Evolutionary conservation across 2,797 vertebrate genomes (phyloP), one percentile per base, ranked within the genome.

Genomic region (Squalus acanthias): DNA sequence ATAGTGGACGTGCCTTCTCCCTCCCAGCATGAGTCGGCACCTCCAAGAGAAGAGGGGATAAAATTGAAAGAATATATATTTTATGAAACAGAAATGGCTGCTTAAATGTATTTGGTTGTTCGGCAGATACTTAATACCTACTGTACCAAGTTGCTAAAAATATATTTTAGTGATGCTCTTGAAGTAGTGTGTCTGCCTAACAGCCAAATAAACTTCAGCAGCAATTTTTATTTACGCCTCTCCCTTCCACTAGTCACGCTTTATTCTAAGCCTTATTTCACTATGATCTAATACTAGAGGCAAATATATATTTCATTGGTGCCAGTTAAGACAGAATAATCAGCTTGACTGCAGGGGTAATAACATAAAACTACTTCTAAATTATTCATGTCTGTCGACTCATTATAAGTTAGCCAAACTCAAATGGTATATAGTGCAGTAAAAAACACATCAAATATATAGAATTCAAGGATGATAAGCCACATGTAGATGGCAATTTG

Each of bases 251-350:
- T 22, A 39, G 33, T 5, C 10, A n/a, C 22, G 46, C 15, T 29
- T 92, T 65, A n/a, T 39, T 0, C 33, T 92, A 3, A 92, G 63
- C 0, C 29, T 65, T 29, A 15, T 65, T 3, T 92, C 89, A 92
- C 1, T 88, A 46, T 63, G 60, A 17, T 92, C 29, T 65, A 63
- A n/a, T 65, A 63, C 60, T 20, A n/a, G 12, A n/a, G 57, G 9
- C 57, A 92, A 92, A 65, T 65, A 65, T 91, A 60, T 92, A 92
- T 92, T 92, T n/a, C 89, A 92, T 5, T 63, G 57, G 33, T 63
- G 10, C 29, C 15, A 63, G 26, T 92, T 92, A 63, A 60, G 29
- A 33, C 3, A 17, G 89, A n/a, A 65, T 50, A 92, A 92, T 7
- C 29, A 63, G 29, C n/a, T 65, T 65, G 57, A 63, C 26, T n/a